Evolutionary conservation across 2,797 vertebrate species (phyloP).

Genomic region (Pitangus sulphuratus): DNA sequence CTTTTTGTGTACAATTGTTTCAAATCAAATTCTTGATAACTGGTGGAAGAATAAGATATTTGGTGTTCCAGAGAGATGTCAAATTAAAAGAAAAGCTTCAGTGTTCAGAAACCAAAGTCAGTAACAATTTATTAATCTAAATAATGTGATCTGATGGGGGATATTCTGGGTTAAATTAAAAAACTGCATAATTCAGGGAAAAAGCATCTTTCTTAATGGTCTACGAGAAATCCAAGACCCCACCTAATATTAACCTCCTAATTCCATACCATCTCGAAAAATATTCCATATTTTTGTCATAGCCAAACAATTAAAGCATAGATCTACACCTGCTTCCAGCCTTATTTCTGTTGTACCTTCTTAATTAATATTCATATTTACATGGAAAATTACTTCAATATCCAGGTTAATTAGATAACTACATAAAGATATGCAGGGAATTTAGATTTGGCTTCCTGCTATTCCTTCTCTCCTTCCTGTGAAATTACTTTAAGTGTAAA

Average conservation of each 20-base stretch:
- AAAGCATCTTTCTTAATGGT: not conserved
- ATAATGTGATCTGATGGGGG: not conserved
- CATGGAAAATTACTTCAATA: not conserved
- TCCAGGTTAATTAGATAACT: not conserved
- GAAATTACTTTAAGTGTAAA: not conserved
- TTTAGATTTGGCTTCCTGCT: not conserved
- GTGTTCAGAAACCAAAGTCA: not conserved
- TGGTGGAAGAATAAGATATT: not conserved
- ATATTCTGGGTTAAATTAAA: not conserved
- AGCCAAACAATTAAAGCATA: not conserved
- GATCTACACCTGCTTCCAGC: not conserved
- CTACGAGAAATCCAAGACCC: not conserved
- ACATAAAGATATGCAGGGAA: not conserved
- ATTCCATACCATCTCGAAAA: not conserved
- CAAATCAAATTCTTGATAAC: slow-evolving; percentile 17
- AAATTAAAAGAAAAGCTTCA: not conserved
- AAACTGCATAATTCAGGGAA: not conserved
- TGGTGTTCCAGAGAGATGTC: not conserved
- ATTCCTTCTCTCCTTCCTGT: not conserved
- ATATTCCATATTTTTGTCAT: not conserved
- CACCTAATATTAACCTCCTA: not conserved
- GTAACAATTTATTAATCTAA: not conserved
- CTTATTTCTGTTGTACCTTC: not conserved
- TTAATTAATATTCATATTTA: not conserved
- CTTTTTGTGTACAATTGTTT: slow-evolving; percentile 6